Percentiles rank a stretch among this genome's conserved stretches.
phyloP scores from a whole-genome alignment of 2,113 vertebrate genomes.

The Chaetodon trifascialis region DNA sequence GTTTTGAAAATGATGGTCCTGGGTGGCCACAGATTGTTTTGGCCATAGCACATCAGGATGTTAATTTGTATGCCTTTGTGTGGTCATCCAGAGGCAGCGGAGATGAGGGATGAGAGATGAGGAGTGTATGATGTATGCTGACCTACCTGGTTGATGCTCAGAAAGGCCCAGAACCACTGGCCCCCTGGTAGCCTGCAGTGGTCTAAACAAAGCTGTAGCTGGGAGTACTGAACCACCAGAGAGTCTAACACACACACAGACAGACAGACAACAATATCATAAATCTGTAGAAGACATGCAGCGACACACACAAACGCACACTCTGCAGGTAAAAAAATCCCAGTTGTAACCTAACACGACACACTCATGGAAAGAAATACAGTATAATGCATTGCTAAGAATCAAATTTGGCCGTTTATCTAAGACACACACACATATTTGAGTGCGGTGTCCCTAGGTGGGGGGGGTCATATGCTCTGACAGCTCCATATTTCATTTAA shows the following conservation, averaged over 20 bases:
- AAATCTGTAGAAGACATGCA: not conserved
- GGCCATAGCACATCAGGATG: constrained; percentile 5
- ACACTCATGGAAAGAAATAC: constrained; percentile 28
- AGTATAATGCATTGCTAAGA: constrained; percentile 6
- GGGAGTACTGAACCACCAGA: not conserved
- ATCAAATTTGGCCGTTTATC: constrained; percentile 23
- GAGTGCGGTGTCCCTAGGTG: constrained; percentile 21
- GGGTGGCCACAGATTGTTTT: constrained; percentile 5
- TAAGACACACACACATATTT: not conserved
- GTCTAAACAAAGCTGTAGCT: constrained; percentile 36
- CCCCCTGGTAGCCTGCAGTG: constrained; percentile 26
- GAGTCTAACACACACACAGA: not conserved
- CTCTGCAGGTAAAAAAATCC: not conserved
- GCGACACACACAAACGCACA: not conserved
- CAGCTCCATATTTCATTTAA: constrained; percentile 67
- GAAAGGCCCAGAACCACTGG: constrained; percentile 18
- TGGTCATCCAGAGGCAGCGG: constrained; percentile 13
- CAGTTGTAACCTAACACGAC: constrained; percentile 12
- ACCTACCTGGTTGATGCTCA: constrained; percentile 20
- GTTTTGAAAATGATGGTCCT: constrained; percentile 5
- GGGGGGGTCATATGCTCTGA: constrained; percentile 35
- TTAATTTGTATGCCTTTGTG: constrained; percentile 28
- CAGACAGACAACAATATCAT: not conserved
- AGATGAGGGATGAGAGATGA: not conserved
- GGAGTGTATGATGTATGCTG: constrained; percentile 37